Percentiles rank a stretch among this genome's conserved stretches.
Evolutionary conservation across 2,113 vertebrate genomes (phyloP).

Genomic region (Lagopus muta): DNA sequence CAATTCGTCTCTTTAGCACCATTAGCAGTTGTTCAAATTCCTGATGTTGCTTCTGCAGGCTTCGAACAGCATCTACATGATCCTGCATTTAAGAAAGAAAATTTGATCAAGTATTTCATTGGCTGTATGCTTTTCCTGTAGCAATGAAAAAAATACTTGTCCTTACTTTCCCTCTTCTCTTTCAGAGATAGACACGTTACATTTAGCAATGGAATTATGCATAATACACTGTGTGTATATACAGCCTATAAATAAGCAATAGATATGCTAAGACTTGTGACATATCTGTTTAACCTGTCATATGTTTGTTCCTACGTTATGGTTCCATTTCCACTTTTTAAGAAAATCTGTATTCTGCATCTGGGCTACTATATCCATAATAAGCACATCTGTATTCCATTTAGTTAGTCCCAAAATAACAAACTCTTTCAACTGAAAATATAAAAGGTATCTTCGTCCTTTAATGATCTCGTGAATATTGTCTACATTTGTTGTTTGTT

Average conservation of each 20-base stretch:
- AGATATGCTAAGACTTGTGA: background rate
- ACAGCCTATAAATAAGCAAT: background rate
- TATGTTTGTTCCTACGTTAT: background rate
- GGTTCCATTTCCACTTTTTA: background rate
- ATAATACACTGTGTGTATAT: background rate
- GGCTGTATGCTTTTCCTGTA: background rate
- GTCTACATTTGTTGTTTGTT: background rate
- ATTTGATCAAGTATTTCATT: background rate
- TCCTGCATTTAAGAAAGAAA: slow-evolving; percentile 76
- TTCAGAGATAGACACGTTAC: background rate
- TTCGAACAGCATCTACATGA: slow-evolving; percentile 79
- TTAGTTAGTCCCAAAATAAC: background rate
- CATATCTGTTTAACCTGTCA: background rate
- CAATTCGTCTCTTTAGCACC: slow-evolving; percentile 77
- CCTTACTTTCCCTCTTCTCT: background rate
- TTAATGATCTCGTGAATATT: background rate
- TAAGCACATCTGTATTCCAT: background rate
- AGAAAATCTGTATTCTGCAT: background rate
- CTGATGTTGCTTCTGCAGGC: slow-evolving; percentile 83
- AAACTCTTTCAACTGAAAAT: background rate
- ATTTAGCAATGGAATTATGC: background rate
- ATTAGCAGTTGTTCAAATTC: slow-evolving; percentile 81
- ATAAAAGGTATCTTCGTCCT: background rate
- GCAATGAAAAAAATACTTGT: background rate
- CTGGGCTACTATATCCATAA: background rate